Percentiles rank a stretch among this genome's conserved stretches.
Evolutionary conservation across 2,888 invertebrate genomes (phyloP).

Genomic region (Diarsia rubi): DNA sequence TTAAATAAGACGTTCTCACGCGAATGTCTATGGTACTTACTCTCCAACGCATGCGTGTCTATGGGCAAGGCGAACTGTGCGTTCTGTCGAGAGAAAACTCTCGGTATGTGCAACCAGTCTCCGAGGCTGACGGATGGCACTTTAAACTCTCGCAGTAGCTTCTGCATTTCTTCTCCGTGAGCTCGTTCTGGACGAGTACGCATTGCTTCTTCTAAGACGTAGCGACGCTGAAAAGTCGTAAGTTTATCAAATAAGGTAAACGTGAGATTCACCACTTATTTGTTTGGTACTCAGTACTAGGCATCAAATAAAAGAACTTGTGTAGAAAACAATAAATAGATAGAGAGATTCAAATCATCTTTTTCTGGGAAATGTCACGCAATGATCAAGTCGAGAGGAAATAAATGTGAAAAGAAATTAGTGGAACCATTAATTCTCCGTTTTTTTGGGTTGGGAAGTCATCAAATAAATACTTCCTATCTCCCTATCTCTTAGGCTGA

Average conservation of each 20-base stretch:
- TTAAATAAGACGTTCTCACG: neutral
- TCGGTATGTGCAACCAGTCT: constrained; percentile 92
- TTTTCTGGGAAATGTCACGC: too few relatives aligned
- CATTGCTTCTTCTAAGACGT: constrained; percentile 93
- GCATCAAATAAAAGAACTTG: neutral
- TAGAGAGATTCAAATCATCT: neutral
- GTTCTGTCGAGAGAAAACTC: constrained; percentile 94
- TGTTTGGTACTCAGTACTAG: neutral
- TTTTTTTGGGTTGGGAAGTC: too few relatives aligned
- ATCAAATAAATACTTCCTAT: too few relatives aligned
- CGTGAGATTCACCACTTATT: neutral
- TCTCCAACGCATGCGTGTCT: constrained; percentile 84
- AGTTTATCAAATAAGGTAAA: neutral
- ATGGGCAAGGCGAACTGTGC: constrained; percentile 95
- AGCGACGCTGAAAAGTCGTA: constrained; percentile 88
- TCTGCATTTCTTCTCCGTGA: constrained; percentile 88
- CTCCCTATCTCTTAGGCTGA: too few relatives aligned
- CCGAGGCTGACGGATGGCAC: constrained; percentile 89
- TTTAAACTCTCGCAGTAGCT: constrained; percentile 86
- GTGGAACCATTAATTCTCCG: too few relatives aligned
- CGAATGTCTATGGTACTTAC: constrained; percentile 48
- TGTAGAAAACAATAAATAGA: neutral
- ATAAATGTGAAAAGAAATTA: too few relatives aligned
- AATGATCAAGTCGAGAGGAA: too few relatives aligned
- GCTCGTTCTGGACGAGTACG: constrained; percentile 87